These are phyloP conservation scores for Vicugna pacos DNA, from an alignment of 2,113 vertebrate genomes.

Conservation along the genomic window DNA sequence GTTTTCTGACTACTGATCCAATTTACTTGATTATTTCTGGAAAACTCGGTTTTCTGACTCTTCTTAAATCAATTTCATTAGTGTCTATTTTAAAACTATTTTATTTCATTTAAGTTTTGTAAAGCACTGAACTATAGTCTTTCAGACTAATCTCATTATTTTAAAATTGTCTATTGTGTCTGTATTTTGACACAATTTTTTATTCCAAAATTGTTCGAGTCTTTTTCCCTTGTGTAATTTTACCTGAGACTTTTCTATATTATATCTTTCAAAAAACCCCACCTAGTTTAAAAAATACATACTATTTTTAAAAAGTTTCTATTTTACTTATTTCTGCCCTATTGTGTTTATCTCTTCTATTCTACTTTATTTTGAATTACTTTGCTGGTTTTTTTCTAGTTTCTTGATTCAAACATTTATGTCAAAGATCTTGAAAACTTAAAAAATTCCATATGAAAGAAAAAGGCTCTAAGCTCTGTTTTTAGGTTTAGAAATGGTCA, in stretches of 20 bases:
- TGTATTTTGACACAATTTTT: constrained; percentile 21
- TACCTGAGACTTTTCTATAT: neutral
- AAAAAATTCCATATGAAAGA: neutral
- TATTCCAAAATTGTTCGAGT: neutral
- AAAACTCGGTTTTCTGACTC: neutral
- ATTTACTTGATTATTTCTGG: neutral
- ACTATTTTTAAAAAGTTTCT: neutral
- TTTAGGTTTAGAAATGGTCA: neutral
- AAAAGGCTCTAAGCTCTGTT: neutral
- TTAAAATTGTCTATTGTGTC: neutral
- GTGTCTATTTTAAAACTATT: neutral
- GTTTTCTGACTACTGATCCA: neutral
- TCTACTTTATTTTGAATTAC: neutral
- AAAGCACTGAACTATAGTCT: neutral
- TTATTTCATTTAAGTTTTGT: neutral
- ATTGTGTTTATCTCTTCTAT: neutral
- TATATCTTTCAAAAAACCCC: neutral
- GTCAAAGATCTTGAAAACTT: constrained; percentile 42
- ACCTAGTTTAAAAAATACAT: neutral
- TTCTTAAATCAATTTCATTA: neutral
- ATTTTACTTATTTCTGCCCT: constrained; percentile 7
- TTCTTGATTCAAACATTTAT: constrained; percentile 50
- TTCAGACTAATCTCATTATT: neutral
- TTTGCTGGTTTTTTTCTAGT: neutral
- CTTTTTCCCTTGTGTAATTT: neutral